These are phyloP conservation scores for Gouania willdenowi DNA, from an alignment of 2,797 vertebrate genomes.

Conservation along the genomic window DNA sequence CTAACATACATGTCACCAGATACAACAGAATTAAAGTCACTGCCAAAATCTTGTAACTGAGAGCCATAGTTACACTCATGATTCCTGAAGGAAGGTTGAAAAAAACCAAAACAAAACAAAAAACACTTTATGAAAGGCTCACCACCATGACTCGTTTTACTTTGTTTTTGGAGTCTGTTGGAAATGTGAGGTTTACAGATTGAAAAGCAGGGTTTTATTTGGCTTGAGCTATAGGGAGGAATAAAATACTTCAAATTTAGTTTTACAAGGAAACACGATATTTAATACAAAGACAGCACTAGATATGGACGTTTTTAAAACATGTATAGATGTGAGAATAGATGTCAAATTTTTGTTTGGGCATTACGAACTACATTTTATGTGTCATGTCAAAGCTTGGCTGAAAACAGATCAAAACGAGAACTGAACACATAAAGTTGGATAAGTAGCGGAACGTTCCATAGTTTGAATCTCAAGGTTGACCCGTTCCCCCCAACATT, in stretches of 20 bases:
- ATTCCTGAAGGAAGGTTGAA: slow-evolving; percentile 32
- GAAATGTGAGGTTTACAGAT: background rate
- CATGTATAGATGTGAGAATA: background rate
- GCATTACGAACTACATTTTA: no score
- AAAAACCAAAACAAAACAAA: no score
- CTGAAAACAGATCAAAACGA: no score
- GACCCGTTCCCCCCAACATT: no score
- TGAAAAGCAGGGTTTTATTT: background rate
- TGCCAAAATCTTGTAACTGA: slow-evolving; percentile 52
- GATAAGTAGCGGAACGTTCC: no score
- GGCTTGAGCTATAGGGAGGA: no score
- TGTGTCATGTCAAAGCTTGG: no score
- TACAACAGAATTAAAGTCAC: slow-evolving; percentile 33
- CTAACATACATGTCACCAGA: slow-evolving; percentile 53
- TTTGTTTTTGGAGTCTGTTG: no score
- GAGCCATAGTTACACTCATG: slow-evolving; percentile 25
- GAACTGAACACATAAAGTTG: no score
- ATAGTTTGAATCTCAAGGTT: no score
- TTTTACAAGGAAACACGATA: background rate
- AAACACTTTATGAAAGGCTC: slow-evolving; percentile 1
- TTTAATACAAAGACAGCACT: background rate
- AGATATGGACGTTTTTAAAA: background rate
- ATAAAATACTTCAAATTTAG: background rate
- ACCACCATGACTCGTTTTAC: background rate
- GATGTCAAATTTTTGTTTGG: no score